phyloP scores from a whole-genome alignment of 2,888 invertebrate genomes.

The Altica lythri region DNA sequence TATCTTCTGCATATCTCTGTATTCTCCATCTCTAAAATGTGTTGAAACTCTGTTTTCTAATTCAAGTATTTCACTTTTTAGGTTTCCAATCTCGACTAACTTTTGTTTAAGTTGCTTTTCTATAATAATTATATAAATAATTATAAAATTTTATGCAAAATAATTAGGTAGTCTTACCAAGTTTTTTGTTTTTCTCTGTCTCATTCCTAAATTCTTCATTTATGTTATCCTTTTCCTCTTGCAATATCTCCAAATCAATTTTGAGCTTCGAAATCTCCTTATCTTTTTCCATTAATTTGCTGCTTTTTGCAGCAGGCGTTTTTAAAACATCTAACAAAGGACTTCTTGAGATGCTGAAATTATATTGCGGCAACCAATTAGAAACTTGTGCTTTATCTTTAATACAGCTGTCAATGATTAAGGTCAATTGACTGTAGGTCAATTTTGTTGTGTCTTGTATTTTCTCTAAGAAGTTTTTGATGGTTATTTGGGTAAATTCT shows the following conservation, averaged over 20 bases:
- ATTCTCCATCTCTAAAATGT: conserved; percentile 47
- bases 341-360: conserved; percentile 29
- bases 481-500: conserved; percentile 46
- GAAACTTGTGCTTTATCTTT: conserved; percentile 26
- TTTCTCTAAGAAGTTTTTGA: conserved; percentile 51
- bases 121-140: too few species aligned
- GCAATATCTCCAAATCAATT: conserved; percentile 65
- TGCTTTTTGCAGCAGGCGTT: conserved; percentile 46
- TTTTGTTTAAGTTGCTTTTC: conserved; percentile 55
- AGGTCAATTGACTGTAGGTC: conserved; percentile 42
- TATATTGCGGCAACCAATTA: conserved; percentile 36
- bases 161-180: conserved; percentile 54
- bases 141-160: not conserved
- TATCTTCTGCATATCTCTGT: conserved; percentile 46
- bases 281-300: conserved; percentile 48
- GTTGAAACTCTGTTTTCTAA: conserved; percentile 49
- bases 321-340: conserved; percentile 51
- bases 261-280: conserved; percentile 61
- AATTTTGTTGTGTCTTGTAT: conserved; percentile 37
- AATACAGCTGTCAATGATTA: conserved; percentile 42
- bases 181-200: conserved; percentile 60
- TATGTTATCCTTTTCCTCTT: conserved; percentile 66
- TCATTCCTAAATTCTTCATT: conserved; percentile 64
- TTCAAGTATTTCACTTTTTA: conserved; percentile 49
- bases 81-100: conserved; percentile 51